Evolutionary conservation across 2,888 invertebrate genomes (phyloP).

Genomic region (Drosophila nr. medialis): DNA sequence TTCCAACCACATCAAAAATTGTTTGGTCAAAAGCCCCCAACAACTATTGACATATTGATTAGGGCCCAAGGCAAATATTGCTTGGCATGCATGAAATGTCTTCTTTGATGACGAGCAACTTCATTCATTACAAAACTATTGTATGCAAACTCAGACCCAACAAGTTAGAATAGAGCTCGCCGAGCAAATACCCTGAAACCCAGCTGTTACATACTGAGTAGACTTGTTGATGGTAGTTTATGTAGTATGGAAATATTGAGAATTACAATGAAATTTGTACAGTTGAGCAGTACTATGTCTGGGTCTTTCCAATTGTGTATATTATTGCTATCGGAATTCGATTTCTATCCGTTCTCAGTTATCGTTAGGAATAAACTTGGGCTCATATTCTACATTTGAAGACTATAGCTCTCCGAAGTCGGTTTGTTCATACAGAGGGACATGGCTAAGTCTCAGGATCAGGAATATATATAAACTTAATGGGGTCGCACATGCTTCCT

Average conservation of each 20-base stretch:
- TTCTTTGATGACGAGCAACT: not conserved
- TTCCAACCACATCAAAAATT: slow-evolving; percentile 53
- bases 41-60: slow-evolving; percentile 13
- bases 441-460: not conserved
- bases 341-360: not conserved
- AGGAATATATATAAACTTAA: too few species aligned
- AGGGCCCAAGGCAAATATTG: not conserved
- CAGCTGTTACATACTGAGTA: not conserved
- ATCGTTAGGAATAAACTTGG: not conserved
- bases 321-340: not conserved
- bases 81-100: slow-evolving; percentile 1
- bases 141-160: not conserved
- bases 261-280: too few species aligned
- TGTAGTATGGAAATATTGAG: too few species aligned
- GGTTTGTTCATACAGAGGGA: not conserved
- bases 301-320: not conserved
- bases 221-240: too few species aligned
- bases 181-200: not conserved
- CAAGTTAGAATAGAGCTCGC: not conserved
- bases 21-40: slow-evolving; percentile 51
- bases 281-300: too few species aligned
- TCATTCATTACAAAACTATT: not conserved
- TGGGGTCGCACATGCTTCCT: too few species aligned
- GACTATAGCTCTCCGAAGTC: accelerated
- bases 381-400: not conserved